phyloP scores from a whole-genome alignment of 2,797 vertebrate genomes.

The Eremophila alpestris region DNA sequence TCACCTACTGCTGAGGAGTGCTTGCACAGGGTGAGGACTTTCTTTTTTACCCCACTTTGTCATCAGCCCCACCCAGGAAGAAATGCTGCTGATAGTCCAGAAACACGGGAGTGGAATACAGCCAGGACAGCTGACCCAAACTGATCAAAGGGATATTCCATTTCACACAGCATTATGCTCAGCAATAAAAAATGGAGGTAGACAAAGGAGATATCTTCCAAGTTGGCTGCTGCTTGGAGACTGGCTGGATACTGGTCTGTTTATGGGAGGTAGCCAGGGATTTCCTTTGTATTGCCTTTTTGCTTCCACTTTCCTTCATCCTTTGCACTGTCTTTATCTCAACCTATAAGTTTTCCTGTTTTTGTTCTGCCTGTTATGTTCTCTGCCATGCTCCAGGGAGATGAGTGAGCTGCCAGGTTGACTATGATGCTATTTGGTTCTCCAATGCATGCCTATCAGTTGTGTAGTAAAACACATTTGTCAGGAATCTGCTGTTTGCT shows the following conservation, averaged over 20 bases:
- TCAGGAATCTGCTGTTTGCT: background rate
- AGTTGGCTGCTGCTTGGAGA: background rate
- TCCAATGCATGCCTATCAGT: background rate
- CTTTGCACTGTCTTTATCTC: background rate
- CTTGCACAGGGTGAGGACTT: background rate
- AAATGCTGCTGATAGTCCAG: background rate
- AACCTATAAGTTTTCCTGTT: background rate
- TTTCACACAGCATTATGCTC: background rate
- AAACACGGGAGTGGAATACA: background rate
- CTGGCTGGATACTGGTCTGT: background rate
- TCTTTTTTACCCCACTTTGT: background rate
- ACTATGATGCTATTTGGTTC: background rate
- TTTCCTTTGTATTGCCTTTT: background rate
- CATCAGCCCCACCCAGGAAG: background rate
- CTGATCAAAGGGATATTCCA: background rate
- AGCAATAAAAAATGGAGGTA: background rate
- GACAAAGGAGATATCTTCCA: background rate
- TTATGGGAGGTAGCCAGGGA: background rate
- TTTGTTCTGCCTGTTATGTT: background rate
- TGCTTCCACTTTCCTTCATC: background rate
- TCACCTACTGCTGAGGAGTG: background rate
- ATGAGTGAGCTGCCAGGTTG: background rate
- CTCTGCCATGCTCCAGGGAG: background rate
- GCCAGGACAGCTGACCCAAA: background rate
- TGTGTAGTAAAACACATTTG: background rate